Conservation (phyloP, 2,113 vertebrate species). For the Sardina pilchardus region DNA sequence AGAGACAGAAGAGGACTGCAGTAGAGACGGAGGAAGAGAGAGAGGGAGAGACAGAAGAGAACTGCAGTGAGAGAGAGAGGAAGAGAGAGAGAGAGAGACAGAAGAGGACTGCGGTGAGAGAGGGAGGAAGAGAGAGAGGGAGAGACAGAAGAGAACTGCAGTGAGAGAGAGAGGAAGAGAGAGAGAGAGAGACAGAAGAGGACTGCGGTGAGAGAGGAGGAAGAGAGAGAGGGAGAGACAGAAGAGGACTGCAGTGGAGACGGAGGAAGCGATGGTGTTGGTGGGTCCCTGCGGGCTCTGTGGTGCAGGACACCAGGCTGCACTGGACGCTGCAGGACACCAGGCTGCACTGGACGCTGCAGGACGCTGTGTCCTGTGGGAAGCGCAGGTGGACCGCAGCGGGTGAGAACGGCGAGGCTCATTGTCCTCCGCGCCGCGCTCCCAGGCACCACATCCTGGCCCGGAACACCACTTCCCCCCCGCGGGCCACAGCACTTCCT, state of each 20-base stretch:
- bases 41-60: background rate
- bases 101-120: too few relatives aligned
- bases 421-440: conserved; percentile 46
- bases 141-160: background rate
- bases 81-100: background rate
- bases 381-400: conserved; percentile 42
- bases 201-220: background rate
- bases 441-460: conserved; percentile 54
- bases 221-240: background rate
- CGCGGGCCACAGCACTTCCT: background rate
- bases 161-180: background rate
- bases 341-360: background rate
- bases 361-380: conserved; percentile 12
- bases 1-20: background rate
- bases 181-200: background rate
- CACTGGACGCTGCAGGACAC: too few relatives aligned
- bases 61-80: background rate
- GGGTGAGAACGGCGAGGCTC: conserved; percentile 34
- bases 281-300: background rate
- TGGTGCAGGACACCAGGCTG: background rate
- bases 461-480: conserved; percentile 49
- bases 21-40: background rate
- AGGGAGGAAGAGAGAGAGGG: background rate
- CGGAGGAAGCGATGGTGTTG: background rate
- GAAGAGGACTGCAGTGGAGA: background rate